Conservation (phyloP, 2,888 invertebrate species). For the Mythimna albipuncta region DNA sequence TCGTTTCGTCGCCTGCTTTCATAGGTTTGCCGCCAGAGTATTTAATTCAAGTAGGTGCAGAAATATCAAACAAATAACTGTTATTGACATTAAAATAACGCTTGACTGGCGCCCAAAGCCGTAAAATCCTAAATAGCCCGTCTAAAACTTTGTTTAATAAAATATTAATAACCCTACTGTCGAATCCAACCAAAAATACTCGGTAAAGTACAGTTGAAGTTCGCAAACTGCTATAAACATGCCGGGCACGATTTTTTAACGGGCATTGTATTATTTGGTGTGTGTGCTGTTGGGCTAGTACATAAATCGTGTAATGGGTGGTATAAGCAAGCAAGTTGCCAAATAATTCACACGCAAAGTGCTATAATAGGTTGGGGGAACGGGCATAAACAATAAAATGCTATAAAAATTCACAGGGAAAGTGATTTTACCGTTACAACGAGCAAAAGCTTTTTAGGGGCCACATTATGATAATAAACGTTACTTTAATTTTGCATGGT, state of each 20-base stretch:
- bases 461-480: conserved; percentile 61
- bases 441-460: conserved; percentile 58
- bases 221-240: conserved; percentile 55
- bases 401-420: conserved; percentile 80
- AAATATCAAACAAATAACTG: conserved; percentile 25
- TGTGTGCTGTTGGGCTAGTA: conserved; percentile 66
- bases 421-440: conserved; percentile 73
- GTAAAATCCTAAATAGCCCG: conserved; percentile 11
- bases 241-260: conserved; percentile 62
- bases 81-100: conserved; percentile 22
- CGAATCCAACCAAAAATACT: conserved; percentile 41
- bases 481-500: conserved; percentile 59
- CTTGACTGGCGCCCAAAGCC: conserved; percentile 11
- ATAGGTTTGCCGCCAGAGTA: not conserved
- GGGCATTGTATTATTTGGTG: conserved; percentile 63
- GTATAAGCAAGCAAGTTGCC: conserved; percentile 78
- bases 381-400: conserved; percentile 85
- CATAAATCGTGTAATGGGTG: conserved; percentile 85
- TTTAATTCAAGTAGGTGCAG: not conserved
- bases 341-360: conserved; percentile 86
- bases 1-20: not conserved
- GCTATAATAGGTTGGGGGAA: conserved; percentile 79
- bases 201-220: conserved; percentile 32
- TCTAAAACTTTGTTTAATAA: conserved; percentile 26
- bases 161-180: conserved; percentile 47